Evolutionary conservation across 1,140 invertebrate species (phyloP).

Genomic region (Ladona fulva): DNA sequence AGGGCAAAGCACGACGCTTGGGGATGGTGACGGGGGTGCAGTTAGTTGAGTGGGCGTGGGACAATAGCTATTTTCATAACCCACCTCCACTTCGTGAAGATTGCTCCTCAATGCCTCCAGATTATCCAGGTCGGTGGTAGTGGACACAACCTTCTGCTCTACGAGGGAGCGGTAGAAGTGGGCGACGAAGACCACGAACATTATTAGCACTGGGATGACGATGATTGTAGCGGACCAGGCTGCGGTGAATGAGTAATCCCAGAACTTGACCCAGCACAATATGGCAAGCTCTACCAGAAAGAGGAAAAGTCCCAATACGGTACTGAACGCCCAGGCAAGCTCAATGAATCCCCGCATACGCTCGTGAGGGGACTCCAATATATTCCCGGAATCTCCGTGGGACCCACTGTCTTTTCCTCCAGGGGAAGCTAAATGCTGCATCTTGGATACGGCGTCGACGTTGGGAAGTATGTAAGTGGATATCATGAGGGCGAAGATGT

Average conservation of each 20-base stretch:
- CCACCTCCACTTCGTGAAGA: slow-evolving; percentile 37
- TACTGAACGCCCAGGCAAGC: slow-evolving; percentile 88
- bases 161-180: slow-evolving; percentile 85
- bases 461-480: slow-evolving; percentile 85
- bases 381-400: not conserved
- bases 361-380: slow-evolving; percentile 60
- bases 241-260: slow-evolving; percentile 67
- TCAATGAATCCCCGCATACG: slow-evolving; percentile 63
- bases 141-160: slow-evolving; percentile 66
- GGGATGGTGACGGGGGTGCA: not conserved
- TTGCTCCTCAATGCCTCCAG: slow-evolving; percentile 61
- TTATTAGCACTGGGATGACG: slow-evolving; percentile 77
- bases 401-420: not conserved
- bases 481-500: slow-evolving; percentile 91
- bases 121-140: slow-evolving; percentile 55
- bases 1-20: not conserved
- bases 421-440: slow-evolving; percentile 10
- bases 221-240: slow-evolving; percentile 76
- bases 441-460: slow-evolving; percentile 58
- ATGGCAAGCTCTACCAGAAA: slow-evolving; percentile 74
- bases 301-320: slow-evolving; percentile 74
- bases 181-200: slow-evolving; percentile 79
- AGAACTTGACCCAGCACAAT: slow-evolving; percentile 83
- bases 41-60: not conserved
- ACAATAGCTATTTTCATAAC: not conserved